These are phyloP conservation scores for Labeo rohita DNA, from an alignment of 2,113 vertebrate species.

Conservation along the genomic window DNA sequence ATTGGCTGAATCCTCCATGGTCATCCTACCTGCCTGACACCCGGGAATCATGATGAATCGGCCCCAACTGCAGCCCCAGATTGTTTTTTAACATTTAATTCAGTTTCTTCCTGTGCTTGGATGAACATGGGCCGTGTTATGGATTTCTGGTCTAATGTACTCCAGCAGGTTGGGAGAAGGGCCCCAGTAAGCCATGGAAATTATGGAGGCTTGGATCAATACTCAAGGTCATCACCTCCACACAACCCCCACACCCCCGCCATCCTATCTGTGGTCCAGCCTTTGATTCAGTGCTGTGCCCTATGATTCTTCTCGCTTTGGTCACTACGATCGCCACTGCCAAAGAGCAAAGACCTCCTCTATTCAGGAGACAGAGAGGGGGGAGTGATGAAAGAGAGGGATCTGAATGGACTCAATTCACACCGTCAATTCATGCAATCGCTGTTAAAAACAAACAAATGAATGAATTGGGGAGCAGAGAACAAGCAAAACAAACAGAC, in stretches of 20 bases:
- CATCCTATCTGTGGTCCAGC: conserved; percentile 73
- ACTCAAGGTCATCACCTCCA: conserved; percentile 91
- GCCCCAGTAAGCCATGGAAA: conserved; percentile 94
- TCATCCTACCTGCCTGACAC: conserved; percentile 86
- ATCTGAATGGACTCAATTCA: conserved; percentile 2
- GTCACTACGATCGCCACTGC: conserved; percentile 65
- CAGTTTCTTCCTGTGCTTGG: conserved; percentile 99
- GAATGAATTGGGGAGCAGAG: neutral
- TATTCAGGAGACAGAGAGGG: neutral
- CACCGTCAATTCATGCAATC: neutral
- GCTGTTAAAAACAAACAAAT: neutral
- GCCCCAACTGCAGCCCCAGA: conserved; percentile 91
- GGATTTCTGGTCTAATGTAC: conserved; percentile 99
- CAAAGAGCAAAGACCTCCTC: conserved; percentile 27
- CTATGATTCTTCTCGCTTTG: conserved; percentile 70
- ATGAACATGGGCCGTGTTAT: conserved; percentile 96
- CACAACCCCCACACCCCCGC: conserved; percentile 61
- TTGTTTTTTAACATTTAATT: conserved; percentile 99
- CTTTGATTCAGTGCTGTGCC: conserved; percentile 75
- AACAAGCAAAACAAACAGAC: neutral
- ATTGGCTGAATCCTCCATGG: conserved; percentile 81
- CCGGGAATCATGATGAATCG: conserved; percentile 97
- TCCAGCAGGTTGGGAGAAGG: conserved; percentile 93
- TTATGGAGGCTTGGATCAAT: conserved; percentile 95
- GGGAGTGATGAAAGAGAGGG: neutral